Percentiles rank a stretch among this genome's conserved stretches.
These are phyloP conservation scores for Rhadinocentrus ornatus DNA, from an alignment of 2,797 vertebrate species.

Conservation along the genomic window DNA sequence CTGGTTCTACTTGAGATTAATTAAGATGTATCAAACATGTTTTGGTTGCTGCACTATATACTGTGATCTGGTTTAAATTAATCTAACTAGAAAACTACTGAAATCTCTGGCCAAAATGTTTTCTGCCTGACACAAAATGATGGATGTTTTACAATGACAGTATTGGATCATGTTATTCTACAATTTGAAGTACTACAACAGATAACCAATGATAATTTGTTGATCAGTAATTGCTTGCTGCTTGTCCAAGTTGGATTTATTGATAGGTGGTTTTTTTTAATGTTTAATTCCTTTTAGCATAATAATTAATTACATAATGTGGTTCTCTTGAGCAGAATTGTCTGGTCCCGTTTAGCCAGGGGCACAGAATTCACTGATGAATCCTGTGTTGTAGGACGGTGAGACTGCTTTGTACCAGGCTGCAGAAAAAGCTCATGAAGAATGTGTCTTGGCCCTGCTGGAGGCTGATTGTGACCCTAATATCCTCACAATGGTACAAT, in stretches of 20 bases:
- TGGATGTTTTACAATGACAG: background rate
- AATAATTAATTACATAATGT: background rate
- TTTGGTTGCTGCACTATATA: slow-evolving; percentile 9
- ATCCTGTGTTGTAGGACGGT: slow-evolving; percentile 80
- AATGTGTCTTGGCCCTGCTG: slow-evolving; percentile 85
- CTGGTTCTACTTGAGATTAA: slow-evolving; percentile 37
- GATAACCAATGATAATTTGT: background rate
- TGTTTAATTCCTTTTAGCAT: background rate
- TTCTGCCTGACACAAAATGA: background rate
- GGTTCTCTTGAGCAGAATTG: background rate
- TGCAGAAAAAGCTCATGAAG: slow-evolving; percentile 82
- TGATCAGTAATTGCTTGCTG: background rate
- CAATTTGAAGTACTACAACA: background rate
- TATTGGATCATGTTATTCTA: background rate
- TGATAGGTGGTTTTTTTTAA: background rate
- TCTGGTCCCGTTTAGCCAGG: background rate
- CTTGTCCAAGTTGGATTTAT: background rate
- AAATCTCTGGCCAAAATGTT: background rate
- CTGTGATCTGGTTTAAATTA: slow-evolving; percentile 15
- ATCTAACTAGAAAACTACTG: slow-evolving; percentile 1
- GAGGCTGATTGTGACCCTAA: slow-evolving; percentile 87
- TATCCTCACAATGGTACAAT: slow-evolving; percentile 81
- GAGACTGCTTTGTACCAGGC: slow-evolving; percentile 90
- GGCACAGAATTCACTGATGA: background rate
- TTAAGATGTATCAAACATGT: slow-evolving; percentile 41